Percentiles rank a stretch among this genome's conserved stretches.
Conservation (phyloP, 2,888 invertebrate species). For the Metacarcinus magister region DNA sequence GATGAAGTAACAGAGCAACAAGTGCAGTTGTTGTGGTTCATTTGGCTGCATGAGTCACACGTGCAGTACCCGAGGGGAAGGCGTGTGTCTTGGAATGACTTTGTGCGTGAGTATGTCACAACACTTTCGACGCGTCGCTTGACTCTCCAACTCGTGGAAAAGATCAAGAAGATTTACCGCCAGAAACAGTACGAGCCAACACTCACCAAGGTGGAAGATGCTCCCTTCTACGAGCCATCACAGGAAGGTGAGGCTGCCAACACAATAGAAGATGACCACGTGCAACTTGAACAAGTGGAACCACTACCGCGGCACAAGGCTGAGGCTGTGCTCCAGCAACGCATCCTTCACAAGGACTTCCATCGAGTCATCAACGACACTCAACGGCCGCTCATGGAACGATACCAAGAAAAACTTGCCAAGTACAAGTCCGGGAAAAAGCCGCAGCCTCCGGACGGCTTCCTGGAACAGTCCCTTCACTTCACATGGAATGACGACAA, state of each 20-base stretch:
- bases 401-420: background rate
- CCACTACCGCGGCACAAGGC: background rate
- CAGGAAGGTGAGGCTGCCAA: background rate
- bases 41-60: background rate
- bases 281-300: background rate
- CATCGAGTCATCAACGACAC: background rate
- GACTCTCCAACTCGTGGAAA: too few relatives aligned
- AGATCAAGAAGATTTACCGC: background rate
- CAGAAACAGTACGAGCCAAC: background rate
- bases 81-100: background rate
- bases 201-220: background rate
- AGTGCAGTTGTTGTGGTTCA: background rate
- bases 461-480: background rate
- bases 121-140: background rate
- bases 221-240: background rate
- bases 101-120: background rate
- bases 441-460: background rate
- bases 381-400: background rate
- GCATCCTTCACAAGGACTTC: background rate
- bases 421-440: background rate
- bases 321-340: background rate
- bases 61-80: background rate
- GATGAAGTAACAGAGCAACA: background rate
- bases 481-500: background rate
- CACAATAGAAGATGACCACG: background rate